Conservation (phyloP, 2,888 invertebrate genomes). For the Stenotaenia linearis region DNA sequence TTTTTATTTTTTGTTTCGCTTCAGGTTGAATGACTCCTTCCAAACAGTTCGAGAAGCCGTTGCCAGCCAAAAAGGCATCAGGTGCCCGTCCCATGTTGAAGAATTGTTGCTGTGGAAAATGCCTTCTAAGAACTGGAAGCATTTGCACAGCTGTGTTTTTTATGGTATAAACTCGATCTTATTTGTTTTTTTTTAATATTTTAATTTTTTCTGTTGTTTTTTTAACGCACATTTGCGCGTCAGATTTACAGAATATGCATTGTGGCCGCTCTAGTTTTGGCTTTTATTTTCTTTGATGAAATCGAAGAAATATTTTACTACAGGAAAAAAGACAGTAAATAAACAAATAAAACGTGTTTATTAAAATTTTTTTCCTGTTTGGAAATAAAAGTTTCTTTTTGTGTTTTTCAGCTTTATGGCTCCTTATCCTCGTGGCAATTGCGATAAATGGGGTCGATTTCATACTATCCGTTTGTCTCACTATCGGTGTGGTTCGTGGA, state of each 20-base stretch:
- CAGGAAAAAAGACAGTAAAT: conserved; percentile 26
- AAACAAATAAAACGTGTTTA: background rate
- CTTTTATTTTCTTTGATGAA: conserved; percentile 28
- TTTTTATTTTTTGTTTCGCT: background rate
- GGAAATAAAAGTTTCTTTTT: background rate
- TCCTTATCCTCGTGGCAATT: background rate
- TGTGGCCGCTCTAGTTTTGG: conserved; percentile 7
- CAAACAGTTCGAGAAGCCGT: conserved; percentile 8
- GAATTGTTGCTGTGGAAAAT: conserved; percentile 27
- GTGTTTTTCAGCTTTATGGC: conserved; percentile 8
- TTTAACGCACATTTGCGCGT: background rate
- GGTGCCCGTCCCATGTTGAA: background rate
- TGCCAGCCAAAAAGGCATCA: background rate
- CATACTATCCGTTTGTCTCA: background rate
- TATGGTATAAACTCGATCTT: background rate
- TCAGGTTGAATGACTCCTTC: background rate
- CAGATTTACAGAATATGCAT: conserved; percentile 22
- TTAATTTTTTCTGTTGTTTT: too few relatives aligned
- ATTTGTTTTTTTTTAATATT: background rate
- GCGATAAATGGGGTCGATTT: conserved; percentile 27
- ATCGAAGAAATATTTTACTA: conserved; percentile 26
- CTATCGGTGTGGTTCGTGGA: conserved; percentile 20
- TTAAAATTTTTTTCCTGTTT: background rate
- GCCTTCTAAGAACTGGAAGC: conserved; percentile 12
- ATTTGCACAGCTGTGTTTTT: conserved; percentile 24